phyloP scores from a whole-genome alignment of 2,888 invertebrate species.

The Hyalella azteca region DNA sequence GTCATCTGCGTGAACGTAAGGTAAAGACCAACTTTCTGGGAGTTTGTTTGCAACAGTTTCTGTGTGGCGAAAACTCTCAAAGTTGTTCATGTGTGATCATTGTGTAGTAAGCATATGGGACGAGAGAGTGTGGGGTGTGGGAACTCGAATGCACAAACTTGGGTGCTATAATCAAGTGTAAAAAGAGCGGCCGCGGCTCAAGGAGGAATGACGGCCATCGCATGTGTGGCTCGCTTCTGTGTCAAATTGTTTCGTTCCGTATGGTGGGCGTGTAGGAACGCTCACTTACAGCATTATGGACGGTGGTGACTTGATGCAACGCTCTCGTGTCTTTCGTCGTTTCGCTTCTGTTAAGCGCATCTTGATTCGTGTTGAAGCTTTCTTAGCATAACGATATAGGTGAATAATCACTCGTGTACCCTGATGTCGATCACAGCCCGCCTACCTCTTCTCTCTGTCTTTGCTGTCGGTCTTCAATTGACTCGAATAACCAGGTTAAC shows the following conservation, averaged over 20 bases:
- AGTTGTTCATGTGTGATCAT: neutral
- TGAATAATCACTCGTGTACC: too few relatives aligned
- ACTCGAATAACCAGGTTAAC: conserved; percentile 30
- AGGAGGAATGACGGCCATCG: conserved; percentile 30
- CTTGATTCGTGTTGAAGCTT: neutral
- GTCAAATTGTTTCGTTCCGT: conserved; percentile 35
- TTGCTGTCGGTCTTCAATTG: conserved; percentile 14
- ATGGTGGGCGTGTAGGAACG: conserved; percentile 17
- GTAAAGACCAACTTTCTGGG: too few relatives aligned
- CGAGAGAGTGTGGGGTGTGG: neutral
- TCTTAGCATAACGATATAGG: too few relatives aligned
- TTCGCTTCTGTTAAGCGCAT: neutral
- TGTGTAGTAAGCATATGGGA: neutral
- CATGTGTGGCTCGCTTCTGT: conserved; percentile 6
- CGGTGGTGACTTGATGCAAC: conserved; percentile 2
- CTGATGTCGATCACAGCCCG: too few relatives aligned
- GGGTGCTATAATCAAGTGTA: conserved; percentile 26
- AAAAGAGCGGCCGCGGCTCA: conserved; percentile 19
- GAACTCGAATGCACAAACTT: neutral
- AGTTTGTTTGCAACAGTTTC: neutral
- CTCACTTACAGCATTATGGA: conserved; percentile 28
- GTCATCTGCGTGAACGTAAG: too few relatives aligned
- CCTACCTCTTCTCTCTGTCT: neutral
- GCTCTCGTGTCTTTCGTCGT: too few relatives aligned
- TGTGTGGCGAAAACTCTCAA: neutral